A percentile compares a stretch with the other conserved stretches of the same genome.
Conservation (phyloP, 2,888 invertebrate species). For the Endotricha flammealis region DNA sequence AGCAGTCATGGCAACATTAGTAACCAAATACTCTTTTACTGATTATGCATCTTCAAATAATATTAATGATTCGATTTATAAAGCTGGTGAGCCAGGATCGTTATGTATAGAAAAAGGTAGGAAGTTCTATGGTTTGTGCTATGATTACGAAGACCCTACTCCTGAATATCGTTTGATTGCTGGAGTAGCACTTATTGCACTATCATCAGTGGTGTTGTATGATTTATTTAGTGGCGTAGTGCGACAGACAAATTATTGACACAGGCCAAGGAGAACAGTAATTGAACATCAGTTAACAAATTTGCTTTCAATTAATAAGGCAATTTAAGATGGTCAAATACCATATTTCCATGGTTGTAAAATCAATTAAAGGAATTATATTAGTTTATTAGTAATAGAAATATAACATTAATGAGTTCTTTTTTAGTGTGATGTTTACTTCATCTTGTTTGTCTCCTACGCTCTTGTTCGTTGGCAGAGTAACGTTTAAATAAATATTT, state of each 20-base stretch:
- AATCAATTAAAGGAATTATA: no score
- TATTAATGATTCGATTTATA: slow-evolving; percentile 46
- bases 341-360: no score
- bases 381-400: no score
- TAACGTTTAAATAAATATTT: no score
- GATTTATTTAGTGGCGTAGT: slow-evolving; percentile 67
- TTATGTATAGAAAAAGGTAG: slow-evolving; percentile 48
- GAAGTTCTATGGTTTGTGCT: slow-evolving; percentile 50
- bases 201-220: slow-evolving; percentile 61
- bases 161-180: slow-evolving; percentile 59
- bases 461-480: no score
- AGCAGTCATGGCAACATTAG: slow-evolving; percentile 45
- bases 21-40: slow-evolving; percentile 49
- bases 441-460: no score
- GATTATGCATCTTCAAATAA: slow-evolving; percentile 48
- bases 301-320: no score
- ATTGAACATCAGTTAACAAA: no score
- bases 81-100: slow-evolving; percentile 45
- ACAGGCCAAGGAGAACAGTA: no score
- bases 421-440: no score
- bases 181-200: slow-evolving; percentile 53
- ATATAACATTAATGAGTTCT: no score
- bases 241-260: slow-evolving; percentile 51
- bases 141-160: slow-evolving; percentile 53
- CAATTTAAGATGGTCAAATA: no score